Conservation (phyloP, 2,113 vertebrate genomes). For the Phyllopteryx taeniolatus region DNA sequence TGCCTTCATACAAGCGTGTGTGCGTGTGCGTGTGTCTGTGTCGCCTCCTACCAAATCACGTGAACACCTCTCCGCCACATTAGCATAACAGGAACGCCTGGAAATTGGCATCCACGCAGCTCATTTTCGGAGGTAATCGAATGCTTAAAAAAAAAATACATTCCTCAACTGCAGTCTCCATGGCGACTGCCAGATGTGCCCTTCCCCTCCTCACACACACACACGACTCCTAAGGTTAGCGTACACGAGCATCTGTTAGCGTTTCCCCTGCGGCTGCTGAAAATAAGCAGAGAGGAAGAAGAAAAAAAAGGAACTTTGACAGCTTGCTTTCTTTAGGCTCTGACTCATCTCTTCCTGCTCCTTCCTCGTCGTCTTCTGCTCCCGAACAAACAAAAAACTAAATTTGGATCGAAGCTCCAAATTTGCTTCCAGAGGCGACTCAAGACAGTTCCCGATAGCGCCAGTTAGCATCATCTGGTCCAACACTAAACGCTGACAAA, state of each 20-base stretch:
- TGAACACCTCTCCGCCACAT: conserved; percentile 23
- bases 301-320: conserved; percentile 12
- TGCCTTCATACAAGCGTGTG: conserved; percentile 21
- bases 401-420: neutral
- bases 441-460: neutral
- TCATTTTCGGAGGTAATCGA: conserved; percentile 31
- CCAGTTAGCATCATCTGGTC: no score
- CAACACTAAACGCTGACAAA: neutral
- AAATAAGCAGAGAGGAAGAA: conserved; percentile 61
- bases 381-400: neutral
- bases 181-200: conserved; percentile 69
- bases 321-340: neutral
- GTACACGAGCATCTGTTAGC: conserved; percentile 58
- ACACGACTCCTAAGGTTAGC: conserved; percentile 26
- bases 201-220: conserved; percentile 32
- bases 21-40: conserved; percentile 41
- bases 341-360: neutral
- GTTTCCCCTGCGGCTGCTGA: conserved; percentile 59
- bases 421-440: neutral
- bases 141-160: conserved; percentile 30
- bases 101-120: conserved; percentile 4
- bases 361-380: neutral
- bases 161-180: conserved; percentile 51
- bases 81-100: conserved; percentile 5
- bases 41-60: conserved; percentile 19